phyloP scores from a whole-genome alignment of 2,888 invertebrate species.

The Papilio gigon region DNA sequence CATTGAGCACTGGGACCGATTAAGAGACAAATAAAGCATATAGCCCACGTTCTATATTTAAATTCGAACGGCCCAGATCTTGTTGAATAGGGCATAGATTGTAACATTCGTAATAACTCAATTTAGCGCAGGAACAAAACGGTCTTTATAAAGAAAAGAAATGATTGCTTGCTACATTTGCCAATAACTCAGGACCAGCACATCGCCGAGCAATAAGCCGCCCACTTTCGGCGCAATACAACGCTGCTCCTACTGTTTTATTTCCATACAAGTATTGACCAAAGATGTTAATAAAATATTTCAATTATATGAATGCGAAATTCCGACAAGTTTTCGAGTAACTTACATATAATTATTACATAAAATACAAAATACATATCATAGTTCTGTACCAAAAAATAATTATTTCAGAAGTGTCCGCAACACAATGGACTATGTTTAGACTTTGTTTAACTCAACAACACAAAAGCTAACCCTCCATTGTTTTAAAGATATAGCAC shows the following conservation, averaged over 20 bases:
- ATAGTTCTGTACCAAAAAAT: neutral
- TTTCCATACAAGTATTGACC: neutral
- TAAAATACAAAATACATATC: neutral
- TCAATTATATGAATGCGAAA: neutral
- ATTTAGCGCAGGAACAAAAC: neutral
- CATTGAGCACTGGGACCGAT: neutral
- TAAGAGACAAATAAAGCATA: neutral
- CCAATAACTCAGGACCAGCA: slow-evolving; percentile 10
- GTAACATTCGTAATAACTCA: neutral
- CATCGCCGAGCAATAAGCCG: slow-evolving; percentile 7
- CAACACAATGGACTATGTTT: neutral
- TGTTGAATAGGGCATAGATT: neutral
- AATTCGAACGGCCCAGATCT: neutral
- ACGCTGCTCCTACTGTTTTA: neutral
- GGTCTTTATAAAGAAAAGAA: slow-evolving; percentile 5
- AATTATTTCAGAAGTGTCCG: neutral
- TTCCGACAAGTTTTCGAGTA: neutral
- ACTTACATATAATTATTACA: neutral
- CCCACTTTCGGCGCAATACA: slow-evolving; percentile 7
- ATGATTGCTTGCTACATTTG: slow-evolving; percentile 17
- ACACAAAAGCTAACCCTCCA: neutral
- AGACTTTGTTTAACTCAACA: neutral
- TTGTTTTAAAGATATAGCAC: neutral
- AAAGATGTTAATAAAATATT: neutral
- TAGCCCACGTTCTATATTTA: neutral